phyloP scores from a whole-genome alignment of 2,113 vertebrate species.

The Cinclus mexicanus region DNA sequence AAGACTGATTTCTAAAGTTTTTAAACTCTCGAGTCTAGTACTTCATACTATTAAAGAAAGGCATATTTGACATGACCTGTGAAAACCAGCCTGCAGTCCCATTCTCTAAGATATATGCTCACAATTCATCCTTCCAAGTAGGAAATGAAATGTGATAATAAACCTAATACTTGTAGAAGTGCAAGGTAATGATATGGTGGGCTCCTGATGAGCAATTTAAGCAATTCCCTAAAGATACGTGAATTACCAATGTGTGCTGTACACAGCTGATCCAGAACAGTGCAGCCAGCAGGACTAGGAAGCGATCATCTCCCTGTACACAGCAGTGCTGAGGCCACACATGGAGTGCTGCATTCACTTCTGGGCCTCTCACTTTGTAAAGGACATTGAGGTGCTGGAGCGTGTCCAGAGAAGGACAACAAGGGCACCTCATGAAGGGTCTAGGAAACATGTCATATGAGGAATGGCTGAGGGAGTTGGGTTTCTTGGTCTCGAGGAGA shows the following conservation, averaged over 20 bases:
- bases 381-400: background rate
- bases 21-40: background rate
- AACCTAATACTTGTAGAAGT: background rate
- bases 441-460: background rate
- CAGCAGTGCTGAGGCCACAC: background rate
- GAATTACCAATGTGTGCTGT: background rate
- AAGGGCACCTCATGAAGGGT: background rate
- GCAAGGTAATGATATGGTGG: background rate
- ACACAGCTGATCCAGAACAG: background rate
- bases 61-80: rapidly evolving
- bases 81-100: background rate
- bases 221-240: background rate
- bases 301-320: background rate
- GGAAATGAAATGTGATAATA: background rate
- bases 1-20: background rate
- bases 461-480: background rate
- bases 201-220: background rate
- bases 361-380: background rate
- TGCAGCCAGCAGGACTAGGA: background rate
- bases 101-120: background rate
- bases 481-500: background rate
- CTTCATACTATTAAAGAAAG: background rate
- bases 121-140: background rate
- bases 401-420: background rate
- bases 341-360: background rate